Base-by-base conservation (phyloP, 2,797 vertebrate species). In the Brachyrhaphis roseni region DNA sequence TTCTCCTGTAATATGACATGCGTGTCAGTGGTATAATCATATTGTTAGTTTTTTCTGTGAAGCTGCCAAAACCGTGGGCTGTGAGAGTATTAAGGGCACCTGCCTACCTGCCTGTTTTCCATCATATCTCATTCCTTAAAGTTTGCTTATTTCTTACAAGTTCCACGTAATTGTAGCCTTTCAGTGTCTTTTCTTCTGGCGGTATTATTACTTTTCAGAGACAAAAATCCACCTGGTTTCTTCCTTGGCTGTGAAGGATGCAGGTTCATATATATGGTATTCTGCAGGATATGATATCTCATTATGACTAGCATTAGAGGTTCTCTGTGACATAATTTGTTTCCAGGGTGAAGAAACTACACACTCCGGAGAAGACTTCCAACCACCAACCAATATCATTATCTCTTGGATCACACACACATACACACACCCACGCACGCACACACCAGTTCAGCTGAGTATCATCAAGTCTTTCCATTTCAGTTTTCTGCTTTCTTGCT, bases 291-390 rank as follows among this genome's bases (percentile, higher is more conserved):
- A 72, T 74, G 72, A 78, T 82, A 88, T 88, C 80, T 90, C 85
- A 91, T 91, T 93, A 90, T 85, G 89, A 90, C 75, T 86, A 89
- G 87, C 88, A 93, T 92, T 90, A 90, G 83, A 84, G 77, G 57
- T 80, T 51, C 78, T 55, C 83, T 74, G 55, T 77, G 85, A 81
- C 71, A 72, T 86, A 86, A 92, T 90, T 87, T 89, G 84, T 90
- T 91, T 91, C 84, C 81, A 74, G 76, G 74, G 83, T 86, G 87
- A 91, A 84, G 75, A 66, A 87, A 84, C 78, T 80, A 79, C 86
- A 78, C 76, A 45, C 83, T 87, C 70, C 0, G 18, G 72, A 78
- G 72, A 57, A 91, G 81, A 78, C 77, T 87, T 75, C 72, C 82
- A 46, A 78, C 41, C 79, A 84, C 76, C 78, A 80, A 83, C 81